Conservation (phyloP, 2,888 invertebrate species). For the Sminthurides aquaticus region DNA sequence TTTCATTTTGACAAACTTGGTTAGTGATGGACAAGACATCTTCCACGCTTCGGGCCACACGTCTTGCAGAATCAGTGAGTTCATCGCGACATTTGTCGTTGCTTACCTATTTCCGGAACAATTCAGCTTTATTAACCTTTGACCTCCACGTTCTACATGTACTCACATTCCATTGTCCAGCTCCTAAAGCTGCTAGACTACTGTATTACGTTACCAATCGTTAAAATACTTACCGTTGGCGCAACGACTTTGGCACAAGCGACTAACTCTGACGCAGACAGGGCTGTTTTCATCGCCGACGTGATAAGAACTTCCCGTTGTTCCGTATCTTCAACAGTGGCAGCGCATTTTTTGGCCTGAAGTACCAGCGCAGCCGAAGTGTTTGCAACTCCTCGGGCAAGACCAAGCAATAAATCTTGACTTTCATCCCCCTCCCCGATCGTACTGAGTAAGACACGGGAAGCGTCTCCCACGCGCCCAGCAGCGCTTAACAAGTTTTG, state of each 20-base stretch:
- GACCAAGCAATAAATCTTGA: constrained; percentile 80
- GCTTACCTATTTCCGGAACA: constrained; percentile 32
- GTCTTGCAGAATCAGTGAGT: constrained; percentile 80
- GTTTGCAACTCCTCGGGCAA: constrained; percentile 96
- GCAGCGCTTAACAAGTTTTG: constrained; percentile 91
- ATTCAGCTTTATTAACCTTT: background rate
- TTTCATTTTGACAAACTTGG: constrained; percentile 61
- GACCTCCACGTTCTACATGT: too few relatives aligned
- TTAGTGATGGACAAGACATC: constrained; percentile 75
- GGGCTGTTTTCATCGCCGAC: constrained; percentile 91
- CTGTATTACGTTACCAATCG: too few relatives aligned
- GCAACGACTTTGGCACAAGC: constrained; percentile 93
- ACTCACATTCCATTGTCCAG: too few relatives aligned
- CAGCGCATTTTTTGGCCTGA: constrained; percentile 92
- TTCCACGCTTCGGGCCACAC: constrained; percentile 87
- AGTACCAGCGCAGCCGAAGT: constrained; percentile 80
- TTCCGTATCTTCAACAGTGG: constrained; percentile 68
- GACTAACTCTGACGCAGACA: constrained; percentile 94
- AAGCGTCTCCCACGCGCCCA: constrained; percentile 92
- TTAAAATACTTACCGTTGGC: constrained; percentile 61
- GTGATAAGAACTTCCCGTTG: constrained; percentile 84
- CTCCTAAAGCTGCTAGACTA: too few relatives aligned
- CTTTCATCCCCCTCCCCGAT: constrained; percentile 89
- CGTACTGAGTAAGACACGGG: constrained; percentile 82
- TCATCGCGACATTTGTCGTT: constrained; percentile 61